Percentiles rank a stretch among this genome's conserved stretches.
These are phyloP conservation scores for Psilopsiagon aymara DNA, from an alignment of 2,113 vertebrate genomes.

Conservation along the genomic window DNA sequence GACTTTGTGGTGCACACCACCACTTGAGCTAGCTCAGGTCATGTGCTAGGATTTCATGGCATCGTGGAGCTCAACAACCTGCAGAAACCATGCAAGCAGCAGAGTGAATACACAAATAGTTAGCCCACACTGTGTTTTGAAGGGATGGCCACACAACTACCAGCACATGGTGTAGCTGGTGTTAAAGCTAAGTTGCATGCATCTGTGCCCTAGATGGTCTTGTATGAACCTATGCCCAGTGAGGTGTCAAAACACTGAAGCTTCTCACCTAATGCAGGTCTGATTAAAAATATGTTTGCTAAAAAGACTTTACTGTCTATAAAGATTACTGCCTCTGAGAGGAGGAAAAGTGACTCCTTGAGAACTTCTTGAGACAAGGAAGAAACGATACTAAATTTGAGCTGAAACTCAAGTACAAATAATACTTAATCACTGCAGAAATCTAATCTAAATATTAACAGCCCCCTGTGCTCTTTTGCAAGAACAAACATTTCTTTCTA, in stretches of 20 bases:
- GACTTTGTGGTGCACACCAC: background rate
- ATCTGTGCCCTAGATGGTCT: background rate
- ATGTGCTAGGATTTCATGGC: background rate
- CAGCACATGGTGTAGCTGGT: background rate
- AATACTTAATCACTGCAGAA: background rate
- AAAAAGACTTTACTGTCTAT: background rate
- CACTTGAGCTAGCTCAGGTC: background rate
- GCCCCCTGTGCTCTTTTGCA: background rate
- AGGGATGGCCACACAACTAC: background rate
- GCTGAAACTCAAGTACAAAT: background rate
- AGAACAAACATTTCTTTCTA: conserved; percentile 40
- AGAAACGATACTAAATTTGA: background rate
- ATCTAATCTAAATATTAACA: background rate
- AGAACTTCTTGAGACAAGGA: background rate
- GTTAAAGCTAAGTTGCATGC: background rate
- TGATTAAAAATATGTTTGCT: background rate
- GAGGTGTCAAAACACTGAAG: background rate
- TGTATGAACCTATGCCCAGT: rapidly evolving
- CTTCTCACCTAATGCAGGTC: background rate
- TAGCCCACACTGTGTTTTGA: background rate
- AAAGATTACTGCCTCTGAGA: background rate
- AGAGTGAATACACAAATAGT: background rate
- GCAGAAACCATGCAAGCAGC: background rate
- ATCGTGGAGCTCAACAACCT: background rate
- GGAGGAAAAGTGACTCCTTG: background rate